Conservation (phyloP, 92 coral and sea anemone genomes). For the Hydrozoanthus gracilis region DNA sequence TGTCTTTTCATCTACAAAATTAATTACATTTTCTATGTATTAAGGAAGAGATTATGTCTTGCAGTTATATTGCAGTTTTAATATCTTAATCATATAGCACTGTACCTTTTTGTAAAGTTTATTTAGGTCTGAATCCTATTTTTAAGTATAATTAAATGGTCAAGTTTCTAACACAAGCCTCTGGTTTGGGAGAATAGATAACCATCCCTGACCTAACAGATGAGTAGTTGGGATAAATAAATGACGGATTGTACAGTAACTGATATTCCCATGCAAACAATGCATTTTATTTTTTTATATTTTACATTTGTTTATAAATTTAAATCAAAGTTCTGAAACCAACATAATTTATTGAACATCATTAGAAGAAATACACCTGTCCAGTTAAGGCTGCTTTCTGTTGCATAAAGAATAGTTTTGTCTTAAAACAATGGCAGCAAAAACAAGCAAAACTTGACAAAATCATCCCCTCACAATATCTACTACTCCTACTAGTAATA, state of each 20-base stretch:
- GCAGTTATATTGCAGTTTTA: constrained; percentile 10
- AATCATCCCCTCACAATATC: too few species aligned
- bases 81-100: constrained; percentile 9
- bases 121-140: not conserved
- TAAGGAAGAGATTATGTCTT: constrained; percentile 5
- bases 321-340: too few species aligned
- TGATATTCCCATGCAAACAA: constrained; percentile 14
- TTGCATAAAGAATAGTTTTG: too few species aligned
- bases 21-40: not conserved
- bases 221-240: constrained; percentile 4
- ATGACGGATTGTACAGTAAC: too few species aligned
- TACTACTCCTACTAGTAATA: not conserved
- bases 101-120: constrained; percentile 14
- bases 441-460: too few species aligned
- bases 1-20: constrained; percentile 25
- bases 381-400: too few species aligned
- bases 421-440: too few species aligned
- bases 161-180: not conserved
- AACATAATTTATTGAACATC: too few species aligned
- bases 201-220: not conserved
- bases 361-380: too few species aligned
- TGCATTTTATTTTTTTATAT: not conserved
- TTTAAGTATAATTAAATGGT: not conserved
- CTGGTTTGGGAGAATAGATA: too few species aligned
- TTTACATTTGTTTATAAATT: not conserved